Conservation (phyloP, 2,113 vertebrate genomes). For the Mastomys natalensis region DNA sequence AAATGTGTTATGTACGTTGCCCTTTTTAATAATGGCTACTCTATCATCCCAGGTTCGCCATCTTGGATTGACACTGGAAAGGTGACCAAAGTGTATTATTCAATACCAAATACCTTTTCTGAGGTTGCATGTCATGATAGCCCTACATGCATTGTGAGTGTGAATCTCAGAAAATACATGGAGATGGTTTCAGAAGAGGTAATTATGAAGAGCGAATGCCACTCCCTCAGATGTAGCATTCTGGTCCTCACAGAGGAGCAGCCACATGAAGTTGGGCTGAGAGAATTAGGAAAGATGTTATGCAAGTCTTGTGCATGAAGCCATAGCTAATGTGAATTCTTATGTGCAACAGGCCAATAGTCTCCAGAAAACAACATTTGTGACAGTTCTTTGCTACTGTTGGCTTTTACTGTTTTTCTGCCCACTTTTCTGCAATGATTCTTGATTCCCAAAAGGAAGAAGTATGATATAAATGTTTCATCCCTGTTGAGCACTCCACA, state of each 20-base stretch:
- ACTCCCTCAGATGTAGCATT: background rate
- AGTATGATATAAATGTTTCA: background rate
- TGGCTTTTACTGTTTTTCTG: background rate
- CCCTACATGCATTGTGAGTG: background rate
- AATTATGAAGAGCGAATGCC: background rate
- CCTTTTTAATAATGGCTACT: background rate
- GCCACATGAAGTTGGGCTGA: background rate
- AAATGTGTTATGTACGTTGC: background rate
- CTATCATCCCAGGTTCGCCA: background rate
- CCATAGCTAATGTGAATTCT: background rate
- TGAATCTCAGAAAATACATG: background rate
- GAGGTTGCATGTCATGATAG: background rate
- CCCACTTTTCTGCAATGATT: background rate
- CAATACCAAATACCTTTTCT: background rate
- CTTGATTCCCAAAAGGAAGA: background rate
- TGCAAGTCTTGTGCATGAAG: too few species aligned
- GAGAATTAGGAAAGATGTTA: background rate
- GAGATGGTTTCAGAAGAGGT: background rate
- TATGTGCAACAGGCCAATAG: background rate
- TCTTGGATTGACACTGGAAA: background rate
- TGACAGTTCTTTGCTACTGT: background rate
- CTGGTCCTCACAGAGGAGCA: background rate
- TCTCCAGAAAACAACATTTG: background rate
- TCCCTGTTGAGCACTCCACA: background rate
- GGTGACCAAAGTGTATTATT: background rate